Conservation (phyloP, 2,113 vertebrate species). For the Nothocercus nigrocapillus region DNA sequence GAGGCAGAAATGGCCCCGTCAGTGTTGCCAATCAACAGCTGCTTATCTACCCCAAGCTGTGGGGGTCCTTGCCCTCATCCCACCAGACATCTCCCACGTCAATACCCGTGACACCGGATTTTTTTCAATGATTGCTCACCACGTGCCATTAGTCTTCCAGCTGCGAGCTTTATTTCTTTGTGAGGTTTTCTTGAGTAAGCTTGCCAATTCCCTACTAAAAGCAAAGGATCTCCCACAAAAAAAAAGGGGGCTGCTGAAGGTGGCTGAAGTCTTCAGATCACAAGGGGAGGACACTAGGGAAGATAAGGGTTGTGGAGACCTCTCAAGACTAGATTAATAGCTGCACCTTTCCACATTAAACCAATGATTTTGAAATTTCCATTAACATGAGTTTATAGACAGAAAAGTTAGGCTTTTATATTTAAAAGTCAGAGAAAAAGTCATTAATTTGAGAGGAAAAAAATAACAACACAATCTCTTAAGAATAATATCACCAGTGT, state of each 20-base stretch:
- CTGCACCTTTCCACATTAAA: slow-evolving; percentile 19
- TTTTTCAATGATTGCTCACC: slow-evolving; percentile 9
- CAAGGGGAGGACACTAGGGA: background rate
- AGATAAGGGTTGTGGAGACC: slow-evolving; percentile 35
- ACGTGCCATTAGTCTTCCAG: background rate
- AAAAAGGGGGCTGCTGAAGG: background rate
- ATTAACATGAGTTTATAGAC: background rate
- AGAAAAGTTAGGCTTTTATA: background rate
- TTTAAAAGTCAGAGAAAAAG: slow-evolving; percentile 8
- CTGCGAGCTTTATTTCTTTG: slow-evolving; percentile 43
- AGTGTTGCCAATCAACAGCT: background rate
- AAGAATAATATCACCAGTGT: background rate
- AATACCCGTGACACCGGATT: background rate
- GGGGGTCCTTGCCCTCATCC: background rate
- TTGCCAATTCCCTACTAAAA: background rate
- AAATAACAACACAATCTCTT: background rate
- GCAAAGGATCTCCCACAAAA: background rate
- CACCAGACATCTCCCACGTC: too few species aligned
- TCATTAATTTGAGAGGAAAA: background rate
- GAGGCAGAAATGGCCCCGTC: background rate
- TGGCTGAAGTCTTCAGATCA: background rate
- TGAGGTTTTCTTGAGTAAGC: slow-evolving; percentile 23
- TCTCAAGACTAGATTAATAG: slow-evolving; percentile 25
- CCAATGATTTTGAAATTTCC: background rate
- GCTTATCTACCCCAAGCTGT: background rate